Evolutionary conservation across 2,888 invertebrate species (phyloP).

Genomic region (Teleiodes luculella): DNA sequence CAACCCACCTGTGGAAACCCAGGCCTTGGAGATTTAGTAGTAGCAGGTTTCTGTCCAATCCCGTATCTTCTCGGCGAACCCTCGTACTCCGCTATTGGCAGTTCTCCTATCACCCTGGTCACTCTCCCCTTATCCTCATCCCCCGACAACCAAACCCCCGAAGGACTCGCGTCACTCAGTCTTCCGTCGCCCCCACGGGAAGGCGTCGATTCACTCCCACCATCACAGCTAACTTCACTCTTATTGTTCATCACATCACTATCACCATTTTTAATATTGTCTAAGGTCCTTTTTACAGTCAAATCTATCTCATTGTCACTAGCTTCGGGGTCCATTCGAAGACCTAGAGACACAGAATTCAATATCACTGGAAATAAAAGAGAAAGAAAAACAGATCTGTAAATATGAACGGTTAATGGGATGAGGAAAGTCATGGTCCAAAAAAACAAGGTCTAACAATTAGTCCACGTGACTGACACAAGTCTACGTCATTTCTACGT

Average conservation of each 20-base stretch:
- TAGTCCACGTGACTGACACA: too few species aligned
- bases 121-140: slow-evolving; percentile 69
- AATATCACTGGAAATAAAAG: slow-evolving; percentile 77
- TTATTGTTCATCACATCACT: slow-evolving; percentile 72
- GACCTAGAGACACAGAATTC: slow-evolving; percentile 77
- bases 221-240: slow-evolving; percentile 59
- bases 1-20: slow-evolving; percentile 87
- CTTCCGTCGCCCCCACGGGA: slow-evolving; percentile 59
- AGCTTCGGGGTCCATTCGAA: slow-evolving; percentile 74
- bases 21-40: slow-evolving; percentile 86
- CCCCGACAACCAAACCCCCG: slow-evolving; percentile 56
- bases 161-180: slow-evolving; percentile 55
- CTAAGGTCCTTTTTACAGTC: slow-evolving; percentile 73
- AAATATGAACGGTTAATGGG: slow-evolving; percentile 43
- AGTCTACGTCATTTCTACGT: too few species aligned
- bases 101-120: slow-evolving; percentile 85
- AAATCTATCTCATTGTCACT: slow-evolving; percentile 74
- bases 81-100: slow-evolving; percentile 96
- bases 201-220: slow-evolving; percentile 56
- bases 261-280: slow-evolving; percentile 74
- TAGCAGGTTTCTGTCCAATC: slow-evolving; percentile 83
- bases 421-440: too few species aligned
- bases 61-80: slow-evolving; percentile 94
- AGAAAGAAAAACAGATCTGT: slow-evolving; percentile 51
- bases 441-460: too few species aligned